These are phyloP conservation scores for Otis tarda DNA, from an alignment of 2,113 vertebrate genomes.

Conservation along the genomic window DNA sequence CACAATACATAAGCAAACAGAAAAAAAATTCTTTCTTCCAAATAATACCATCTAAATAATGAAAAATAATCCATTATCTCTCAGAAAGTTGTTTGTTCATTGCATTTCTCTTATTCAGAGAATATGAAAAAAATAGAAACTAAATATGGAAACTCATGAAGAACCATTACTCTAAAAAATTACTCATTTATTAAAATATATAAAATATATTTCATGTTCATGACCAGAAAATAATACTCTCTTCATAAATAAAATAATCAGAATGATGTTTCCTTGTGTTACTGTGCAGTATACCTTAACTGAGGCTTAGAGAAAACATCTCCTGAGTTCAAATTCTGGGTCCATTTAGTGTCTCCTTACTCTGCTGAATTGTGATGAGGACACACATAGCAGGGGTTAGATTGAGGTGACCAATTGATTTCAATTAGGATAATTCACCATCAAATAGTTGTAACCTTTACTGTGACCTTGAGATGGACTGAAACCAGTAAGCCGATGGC, in stretches of 20 bases:
- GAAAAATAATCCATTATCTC: neutral
- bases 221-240: neutral
- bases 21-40: neutral
- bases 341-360: neutral
- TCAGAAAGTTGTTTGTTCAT: neutral
- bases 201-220: neutral
- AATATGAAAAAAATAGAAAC: neutral
- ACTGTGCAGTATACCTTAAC: neutral
- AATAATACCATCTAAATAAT: neutral
- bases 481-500: neutral
- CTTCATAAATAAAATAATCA: neutral
- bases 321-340: neutral
- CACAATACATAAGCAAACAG: neutral
- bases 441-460: slow-evolving; percentile 10
- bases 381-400: neutral
- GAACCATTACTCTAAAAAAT: neutral
- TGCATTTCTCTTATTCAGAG: neutral
- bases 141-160: neutral
- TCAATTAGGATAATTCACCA: slow-evolving; percentile 19
- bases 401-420: slow-evolving; percentile 15
- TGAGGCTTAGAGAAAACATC: neutral
- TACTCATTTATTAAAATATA: neutral
- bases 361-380: neutral
- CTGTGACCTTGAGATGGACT: neutral
- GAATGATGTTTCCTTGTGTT: neutral